Evolutionary conservation across 2,113 vertebrate species (phyloP).

Genomic region (Parus major): DNA sequence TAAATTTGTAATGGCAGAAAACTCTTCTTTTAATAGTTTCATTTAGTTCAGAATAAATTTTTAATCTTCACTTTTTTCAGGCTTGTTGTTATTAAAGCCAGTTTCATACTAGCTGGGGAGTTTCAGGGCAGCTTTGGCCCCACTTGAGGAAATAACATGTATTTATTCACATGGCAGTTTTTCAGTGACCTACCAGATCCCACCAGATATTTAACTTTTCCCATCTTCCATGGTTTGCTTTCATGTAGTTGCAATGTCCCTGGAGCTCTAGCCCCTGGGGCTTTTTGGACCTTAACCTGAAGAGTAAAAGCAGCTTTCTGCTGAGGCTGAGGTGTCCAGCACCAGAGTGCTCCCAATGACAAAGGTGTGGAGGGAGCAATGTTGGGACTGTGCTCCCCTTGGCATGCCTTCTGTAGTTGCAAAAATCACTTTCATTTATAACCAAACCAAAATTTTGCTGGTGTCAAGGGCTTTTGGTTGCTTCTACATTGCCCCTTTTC

Average conservation of each 20-base stretch:
- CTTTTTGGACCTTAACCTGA: not conserved
- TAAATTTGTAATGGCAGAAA: not conserved
- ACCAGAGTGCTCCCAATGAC: not conserved
- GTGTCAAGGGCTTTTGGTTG: not conserved
- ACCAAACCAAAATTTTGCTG: not conserved
- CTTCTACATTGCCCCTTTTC: not conserved
- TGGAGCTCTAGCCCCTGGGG: not conserved
- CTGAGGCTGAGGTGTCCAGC: not conserved
- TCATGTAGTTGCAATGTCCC: not conserved
- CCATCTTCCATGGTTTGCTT: not conserved
- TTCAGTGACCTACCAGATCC: not conserved
- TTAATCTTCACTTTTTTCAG: slow-evolving; percentile 10
- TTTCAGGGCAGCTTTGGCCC: not conserved
- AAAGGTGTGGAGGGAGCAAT: not conserved
- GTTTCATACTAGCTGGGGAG: not conserved
- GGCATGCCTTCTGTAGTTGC: not conserved
- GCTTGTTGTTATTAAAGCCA: slow-evolving; percentile 10
- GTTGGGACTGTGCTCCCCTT: not conserved
- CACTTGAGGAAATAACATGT: not conserved
- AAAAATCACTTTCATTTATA: not conserved
- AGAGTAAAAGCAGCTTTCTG: not conserved
- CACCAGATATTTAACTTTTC: not conserved
- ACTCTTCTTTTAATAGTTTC: not conserved
- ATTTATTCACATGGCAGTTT: not conserved
- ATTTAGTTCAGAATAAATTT: slow-evolving; percentile 5